Conservation (phyloP, 1,140 invertebrate genomes). For the Drosophila equinoxialis region DNA sequence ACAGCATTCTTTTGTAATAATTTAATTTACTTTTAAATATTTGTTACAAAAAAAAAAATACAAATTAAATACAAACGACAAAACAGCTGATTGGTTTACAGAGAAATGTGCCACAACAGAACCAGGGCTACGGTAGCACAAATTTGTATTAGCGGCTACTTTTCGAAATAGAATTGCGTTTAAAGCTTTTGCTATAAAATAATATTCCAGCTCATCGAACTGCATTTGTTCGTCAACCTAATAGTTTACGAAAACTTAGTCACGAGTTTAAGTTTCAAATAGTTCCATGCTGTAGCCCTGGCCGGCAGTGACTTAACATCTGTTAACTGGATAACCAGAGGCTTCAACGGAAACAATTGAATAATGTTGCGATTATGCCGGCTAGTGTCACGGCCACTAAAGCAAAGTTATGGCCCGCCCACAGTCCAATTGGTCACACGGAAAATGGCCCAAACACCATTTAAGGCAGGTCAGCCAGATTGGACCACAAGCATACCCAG, state of each 20-base stretch:
- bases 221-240: no score
- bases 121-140: background rate
- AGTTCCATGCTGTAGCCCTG: slow-evolving; percentile 1
- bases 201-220: no score
- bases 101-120: slow-evolving; percentile 41
- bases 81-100: slow-evolving; percentile 41
- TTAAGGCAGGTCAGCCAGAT: slow-evolving; percentile 36
- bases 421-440: slow-evolving; percentile 25
- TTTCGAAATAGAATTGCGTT: no score
- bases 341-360: background rate
- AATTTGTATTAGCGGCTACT: background rate
- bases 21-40: slow-evolving; percentile 35
- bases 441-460: slow-evolving; percentile 59
- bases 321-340: background rate
- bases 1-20: slow-evolving; percentile 53
- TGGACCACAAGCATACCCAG: slow-evolving; percentile 48
- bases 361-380: slow-evolving; percentile 62
- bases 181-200: no score
- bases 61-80: slow-evolving; percentile 38
- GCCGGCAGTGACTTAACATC: background rate
- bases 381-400: background rate
- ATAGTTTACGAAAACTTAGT: background rate
- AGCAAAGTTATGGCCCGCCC: slow-evolving; percentile 2
- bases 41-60: slow-evolving; percentile 50
- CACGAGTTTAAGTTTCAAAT: background rate